Percentiles rank a stretch among this genome's conserved stretches.
phyloP scores from a whole-genome alignment of 35 echinoderm and acorn worm genomes.

The Heliocidaris erythrogramma region DNA sequence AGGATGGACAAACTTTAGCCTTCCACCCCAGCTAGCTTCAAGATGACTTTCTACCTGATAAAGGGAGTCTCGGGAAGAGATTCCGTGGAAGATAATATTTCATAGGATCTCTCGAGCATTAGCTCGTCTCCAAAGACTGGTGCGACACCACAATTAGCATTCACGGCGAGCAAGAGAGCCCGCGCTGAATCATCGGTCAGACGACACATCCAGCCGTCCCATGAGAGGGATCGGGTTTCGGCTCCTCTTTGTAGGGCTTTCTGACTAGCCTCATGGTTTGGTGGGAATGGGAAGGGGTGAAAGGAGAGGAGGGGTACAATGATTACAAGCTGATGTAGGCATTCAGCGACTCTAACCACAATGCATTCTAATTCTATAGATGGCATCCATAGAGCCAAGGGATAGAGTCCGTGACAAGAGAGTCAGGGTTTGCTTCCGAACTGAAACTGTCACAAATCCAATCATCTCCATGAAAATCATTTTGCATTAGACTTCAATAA shows the following conservation, averaged over 20 bases:
- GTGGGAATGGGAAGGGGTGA: background rate
- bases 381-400: background rate
- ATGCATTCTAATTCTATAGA: background rate
- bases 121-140: background rate
- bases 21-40: background rate
- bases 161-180: background rate
- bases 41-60: background rate
- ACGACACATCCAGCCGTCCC: background rate
- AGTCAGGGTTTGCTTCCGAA: background rate
- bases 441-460: background rate
- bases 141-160: conserved; percentile 9
- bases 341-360: background rate
- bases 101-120: conserved; percentile 8
- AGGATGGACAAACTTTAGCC: background rate
- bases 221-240: background rate
- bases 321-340: background rate
- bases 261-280: background rate
- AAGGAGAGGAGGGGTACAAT: background rate
- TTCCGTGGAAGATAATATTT: background rate
- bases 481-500: background rate
- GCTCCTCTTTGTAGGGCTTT: background rate
- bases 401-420: background rate
- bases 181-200: background rate
- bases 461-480: too few relatives aligned
- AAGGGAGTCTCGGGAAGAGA: background rate